Conservation (phyloP, 2,113 vertebrate species). For the Neolamprologus devosi region DNA sequence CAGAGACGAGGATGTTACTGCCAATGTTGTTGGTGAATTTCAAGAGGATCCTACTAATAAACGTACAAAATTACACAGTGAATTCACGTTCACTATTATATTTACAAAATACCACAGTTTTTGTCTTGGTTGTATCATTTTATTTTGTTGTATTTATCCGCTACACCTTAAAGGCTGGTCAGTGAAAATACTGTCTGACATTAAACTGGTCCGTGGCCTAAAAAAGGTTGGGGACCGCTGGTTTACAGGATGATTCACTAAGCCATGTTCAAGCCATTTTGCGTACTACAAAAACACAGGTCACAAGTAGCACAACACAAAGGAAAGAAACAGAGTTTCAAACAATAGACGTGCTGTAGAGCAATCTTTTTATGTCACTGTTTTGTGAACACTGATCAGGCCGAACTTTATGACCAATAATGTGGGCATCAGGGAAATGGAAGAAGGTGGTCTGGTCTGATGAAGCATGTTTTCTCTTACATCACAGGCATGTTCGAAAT, state of each 20-base stretch:
- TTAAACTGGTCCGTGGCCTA: not conserved
- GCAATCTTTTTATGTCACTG: not conserved
- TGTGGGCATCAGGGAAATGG: not conserved
- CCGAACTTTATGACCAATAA: not conserved
- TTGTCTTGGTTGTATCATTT: not conserved
- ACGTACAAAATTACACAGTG: not conserved
- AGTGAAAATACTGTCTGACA: not conserved
- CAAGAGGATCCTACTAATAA: not conserved
- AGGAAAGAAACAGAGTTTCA: not conserved
- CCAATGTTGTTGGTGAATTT: not conserved
- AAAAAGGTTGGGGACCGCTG: fast-evolving
- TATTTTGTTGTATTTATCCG: not conserved
- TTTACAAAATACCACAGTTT: not conserved
- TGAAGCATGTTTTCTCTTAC: not conserved
- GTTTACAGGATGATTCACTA: not conserved
- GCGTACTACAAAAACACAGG: not conserved
- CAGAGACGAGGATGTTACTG: not conserved
- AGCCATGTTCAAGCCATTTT: not conserved
- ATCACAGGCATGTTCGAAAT: not conserved
- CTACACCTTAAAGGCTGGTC: not conserved
- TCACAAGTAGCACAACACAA: not conserved
- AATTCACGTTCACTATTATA: not conserved
- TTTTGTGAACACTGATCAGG: not conserved
- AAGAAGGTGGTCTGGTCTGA: not conserved
- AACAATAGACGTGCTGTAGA: not conserved